Base-by-base conservation (phyloP, 2,888 invertebrate species). In the Leptura quadrifasciata region DNA sequence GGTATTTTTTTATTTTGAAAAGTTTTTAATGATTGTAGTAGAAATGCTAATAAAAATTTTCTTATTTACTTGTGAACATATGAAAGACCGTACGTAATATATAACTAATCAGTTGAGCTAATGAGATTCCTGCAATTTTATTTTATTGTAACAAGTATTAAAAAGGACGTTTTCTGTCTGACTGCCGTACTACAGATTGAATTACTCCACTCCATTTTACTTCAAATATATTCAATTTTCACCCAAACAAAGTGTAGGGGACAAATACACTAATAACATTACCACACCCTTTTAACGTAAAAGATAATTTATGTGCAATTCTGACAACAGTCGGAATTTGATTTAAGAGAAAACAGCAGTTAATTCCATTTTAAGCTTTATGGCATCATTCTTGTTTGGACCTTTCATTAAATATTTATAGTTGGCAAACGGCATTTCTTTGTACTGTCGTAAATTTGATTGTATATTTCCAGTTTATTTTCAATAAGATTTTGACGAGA, bases 331-430 rank as follows among this genome's bases (percentile, higher is more conserved):
- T 61, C 20, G 63, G 18, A 63, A 63, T 63, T 63, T 63, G 31
- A 63, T 63, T 63, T 39, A 31, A 60, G 27, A 27, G 31, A 31
- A 27, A 27, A 60, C 57, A 57, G 21, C 21, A 27, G 60, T 17
- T 60, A 60, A 60, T 60, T 60, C 27, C 27, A 27, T 60, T 60
- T 60, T 27, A 60, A 60, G 60, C 60, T 60, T 60, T 60, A 60
- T 60, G 27, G 24, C 3, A 27, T n/a, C 60, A 27, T 60, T 60
- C 60, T 60, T 60, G n/a, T 60, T 21, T 27, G 21, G 21, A 17
- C 27, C 60, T 27, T 27, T 17, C 60, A 60, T 60, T 27, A 24
- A 60, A 60, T 60, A 60, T 60, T 60, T 60, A 60, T 60, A 27
- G 27, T 60, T 31, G 60, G n/a, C n/a, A 60, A 60, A 60, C 15